Conservation (phyloP, 2,113 vertebrate genomes). For the Leucopternis melanops region DNA sequence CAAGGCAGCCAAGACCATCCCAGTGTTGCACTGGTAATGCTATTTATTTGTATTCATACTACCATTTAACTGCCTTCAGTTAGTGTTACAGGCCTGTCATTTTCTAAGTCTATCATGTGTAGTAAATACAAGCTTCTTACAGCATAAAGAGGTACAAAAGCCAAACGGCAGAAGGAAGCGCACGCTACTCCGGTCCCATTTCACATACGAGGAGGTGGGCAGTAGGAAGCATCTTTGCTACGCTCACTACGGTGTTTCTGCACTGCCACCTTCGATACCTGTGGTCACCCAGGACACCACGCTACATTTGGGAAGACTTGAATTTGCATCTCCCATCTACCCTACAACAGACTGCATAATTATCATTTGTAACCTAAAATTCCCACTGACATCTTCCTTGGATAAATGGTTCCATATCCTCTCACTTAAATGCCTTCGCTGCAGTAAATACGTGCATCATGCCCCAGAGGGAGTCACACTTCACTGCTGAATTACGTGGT, state of each 20-base stretch:
- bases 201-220: not conserved
- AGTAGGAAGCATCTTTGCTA: not conserved
- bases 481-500: not conserved
- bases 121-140: not conserved
- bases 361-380: not conserved
- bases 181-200: accelerated
- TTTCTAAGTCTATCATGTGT: not conserved
- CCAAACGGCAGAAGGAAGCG: not conserved
- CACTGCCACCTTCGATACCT: accelerated
- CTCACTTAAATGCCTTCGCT: not conserved
- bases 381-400: not conserved
- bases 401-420: accelerated
- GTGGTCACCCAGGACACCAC: not conserved
- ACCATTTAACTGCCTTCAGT: not conserved
- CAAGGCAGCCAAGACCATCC: not conserved
- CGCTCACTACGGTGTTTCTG: accelerated
- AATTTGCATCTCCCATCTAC: not conserved
- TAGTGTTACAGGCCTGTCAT: not conserved
- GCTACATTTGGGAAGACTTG: not conserved
- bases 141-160: not conserved
- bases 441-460: accelerated
- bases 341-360: not conserved
- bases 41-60: not conserved
- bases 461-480: not conserved
- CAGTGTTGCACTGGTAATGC: not conserved